Evolutionary conservation across 2,797 vertebrate genomes (phyloP), one percentile per base, ranked within the genome.

Genomic region (Catostomus latipinnis): DNA sequence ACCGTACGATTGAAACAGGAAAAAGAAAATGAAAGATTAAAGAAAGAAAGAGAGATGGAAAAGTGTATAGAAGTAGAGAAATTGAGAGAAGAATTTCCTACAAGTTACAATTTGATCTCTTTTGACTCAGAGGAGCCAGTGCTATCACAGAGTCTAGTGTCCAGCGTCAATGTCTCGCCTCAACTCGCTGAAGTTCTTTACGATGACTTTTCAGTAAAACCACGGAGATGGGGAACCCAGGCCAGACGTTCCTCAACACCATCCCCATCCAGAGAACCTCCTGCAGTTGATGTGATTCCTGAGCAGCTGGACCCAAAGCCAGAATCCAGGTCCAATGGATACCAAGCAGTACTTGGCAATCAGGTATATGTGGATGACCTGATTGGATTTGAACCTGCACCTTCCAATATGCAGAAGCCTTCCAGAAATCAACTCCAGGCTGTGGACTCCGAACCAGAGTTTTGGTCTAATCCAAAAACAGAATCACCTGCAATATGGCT

Each of bases 161-260:
- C 43, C n/a, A 7, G 13, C 11, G 11, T 1, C 8, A 8, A 5
- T 12, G 13, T 43, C 54, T 49, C 50, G 1, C n/a, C 63, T 13
- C 86, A 8, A 10, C 67, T 74, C n/a, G 0, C 81, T 0, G 54
- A 82, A 0, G 73, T 91, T 18, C 79, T 85, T 1, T 92, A 87
- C 60, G 92, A 93, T 0, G 91, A 93, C 69, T 93, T 91, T 18
- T 93, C 92, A 0, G 92, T 90, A 68, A 91, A 90, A 80, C 83
- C 88, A 0, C 81, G 60, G 60, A 82, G 72, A 77, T 81, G 89
- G 86, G 84, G 84, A 46, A 77, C 85, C 4, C 43, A 12, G 45
- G 4, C 65, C 0, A 88, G 79, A 81, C 56, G 0, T 13, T 72
- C 87, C 46, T n/a, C 65, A 0, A 49, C 12, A 14, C 71, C 83